phyloP scores from a whole-genome alignment of 2,797 vertebrate species.

The Loris lydekkerianus region DNA sequence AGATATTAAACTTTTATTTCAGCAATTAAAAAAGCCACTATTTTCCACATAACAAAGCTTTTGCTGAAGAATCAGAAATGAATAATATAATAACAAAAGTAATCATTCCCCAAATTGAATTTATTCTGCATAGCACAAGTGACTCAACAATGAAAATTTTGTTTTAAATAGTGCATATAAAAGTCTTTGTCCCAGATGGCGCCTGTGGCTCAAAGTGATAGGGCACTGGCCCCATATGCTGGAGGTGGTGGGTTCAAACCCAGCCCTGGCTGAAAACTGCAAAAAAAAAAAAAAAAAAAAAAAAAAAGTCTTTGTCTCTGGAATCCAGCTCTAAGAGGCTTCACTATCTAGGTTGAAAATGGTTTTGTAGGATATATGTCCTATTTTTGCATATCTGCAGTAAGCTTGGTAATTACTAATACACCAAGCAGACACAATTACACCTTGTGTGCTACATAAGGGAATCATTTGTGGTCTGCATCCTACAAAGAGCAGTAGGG shows the following conservation, averaged over 20 bases:
- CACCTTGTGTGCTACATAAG: slow-evolving; percentile 96
- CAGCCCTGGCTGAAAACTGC: no score
- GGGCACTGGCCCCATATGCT: no score
- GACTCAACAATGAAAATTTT: slow-evolving; percentile 84
- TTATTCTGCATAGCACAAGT: slow-evolving; percentile 78
- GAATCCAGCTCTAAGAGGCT: slow-evolving; percentile 85
- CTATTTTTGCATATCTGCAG: slow-evolving; percentile 92
- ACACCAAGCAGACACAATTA: slow-evolving; percentile 95
- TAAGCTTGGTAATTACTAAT: slow-evolving; percentile 95
- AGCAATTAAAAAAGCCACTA: slow-evolving; percentile 65
- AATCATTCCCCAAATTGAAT: slow-evolving; percentile 80
- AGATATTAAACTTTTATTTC: slow-evolving; percentile 56
- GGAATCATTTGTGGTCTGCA: slow-evolving; percentile 94
- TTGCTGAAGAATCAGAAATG: slow-evolving; percentile 29
- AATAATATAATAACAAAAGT: slow-evolving; percentile 67
- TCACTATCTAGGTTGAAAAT: slow-evolving; percentile 90
- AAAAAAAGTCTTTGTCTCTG: slow-evolving; percentile 86
- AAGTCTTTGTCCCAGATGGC: no score
- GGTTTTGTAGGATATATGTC: slow-evolving; percentile 87
- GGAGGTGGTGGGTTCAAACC: no score
- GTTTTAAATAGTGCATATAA: slow-evolving; percentile 79
- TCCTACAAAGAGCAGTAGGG: slow-evolving; percentile 90
- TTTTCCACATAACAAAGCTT: slow-evolving; percentile 56
- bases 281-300: no score
- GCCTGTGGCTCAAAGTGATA: no score